Base-by-base conservation (phyloP, 23 tunicate genomes). In the Halocynthia roretzi region DNA sequence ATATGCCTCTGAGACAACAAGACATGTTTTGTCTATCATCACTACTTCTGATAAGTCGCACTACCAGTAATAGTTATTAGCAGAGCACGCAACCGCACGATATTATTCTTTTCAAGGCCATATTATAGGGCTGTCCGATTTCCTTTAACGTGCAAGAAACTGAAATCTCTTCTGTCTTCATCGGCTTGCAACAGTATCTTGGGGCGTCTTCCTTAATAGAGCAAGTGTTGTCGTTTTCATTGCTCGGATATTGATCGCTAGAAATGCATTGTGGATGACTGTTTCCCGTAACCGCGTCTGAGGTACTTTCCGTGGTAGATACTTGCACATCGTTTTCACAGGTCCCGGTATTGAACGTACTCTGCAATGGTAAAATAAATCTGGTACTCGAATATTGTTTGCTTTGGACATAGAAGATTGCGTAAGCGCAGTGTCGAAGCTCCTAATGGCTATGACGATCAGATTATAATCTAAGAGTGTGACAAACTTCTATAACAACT, bases 131-230 rank as follows among this genome's bases (percentile, higher is more conserved):
- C 62, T 54, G 20, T 9, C 50, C 56, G 4, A 31, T 31, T 53
- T 54, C 22, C 20, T n/a, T 48, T 56, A 74, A 22, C 31, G 55
- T 56, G 56, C 78, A 74, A 8, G 55, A 54, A 8, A 74, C 64
- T 15, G 14, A 54, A 20, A 74, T 64, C 17, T 74, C 78, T 74
- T 74, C 62, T 56, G 55, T 31, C 31, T 20, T 21, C 10, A 54
- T 14, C 7, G 78, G 78, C 56, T 74, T 74, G 62, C 78, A 74
- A 54, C 78, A 74, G 6, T 74, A 74, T n/a, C 56, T 74, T 21
- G 56, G 60, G 6, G 22, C 64, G 56, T 74, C 20, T 74, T 53
- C 4, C 5, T 74, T 53, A 5, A 50, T 64, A 14, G 55, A 21
- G 56, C 78, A 74, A 8, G 56, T 64, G n/a, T 74, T 64, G 19